Evolutionary conservation across 1,140 invertebrate genomes (phyloP), one percentile per base, ranked within the genome.

Genomic region (Ips typographus): DNA sequence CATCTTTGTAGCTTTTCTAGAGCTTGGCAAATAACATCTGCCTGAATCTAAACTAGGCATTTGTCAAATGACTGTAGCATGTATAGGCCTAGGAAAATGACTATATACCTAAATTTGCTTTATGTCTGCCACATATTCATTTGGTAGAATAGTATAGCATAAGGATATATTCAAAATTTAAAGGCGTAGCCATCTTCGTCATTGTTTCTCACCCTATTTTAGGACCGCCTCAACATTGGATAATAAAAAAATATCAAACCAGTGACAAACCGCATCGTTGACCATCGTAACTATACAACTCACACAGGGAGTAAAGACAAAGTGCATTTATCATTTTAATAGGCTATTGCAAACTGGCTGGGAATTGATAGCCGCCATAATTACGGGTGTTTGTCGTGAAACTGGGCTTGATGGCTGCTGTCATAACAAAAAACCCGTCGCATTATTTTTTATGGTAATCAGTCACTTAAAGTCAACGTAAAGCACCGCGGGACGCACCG

Each of bases 291-390:
- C 6, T 22, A 6, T 49, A 22, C 52, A 62, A 44, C 58, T 60
- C 38, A 52, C 39, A 53, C 43, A 40, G 40, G 5, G 40, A 49
- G 42, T 39, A 51, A 63, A 72, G 64, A 72, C 71, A 66, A 62
- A 44, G 44, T 53, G 40, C 49, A 72, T 74, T 66, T 47, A 72
- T 74, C 73, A 74, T 72, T 74, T 72, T 74, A 74, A 74, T 72
- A 72, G 73, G 65, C 71, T 67, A 71, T 74, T 72, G 73, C 71
- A 62, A 74, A 70, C 67, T 55, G 63, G 58, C 69, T 70, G 49
- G 49, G 65, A 66, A 74, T 74, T 74, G 71, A 74, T 74, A 65
- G 71, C 71, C 44, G 69, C 71, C 55, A 68, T 72, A 74, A 74
- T 72, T 72, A 74, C 71, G 61, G 68, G 60, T 60, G 71, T 74